phyloP scores from a whole-genome alignment of 2,113 vertebrate species.

The Lucifuga dentata region DNA sequence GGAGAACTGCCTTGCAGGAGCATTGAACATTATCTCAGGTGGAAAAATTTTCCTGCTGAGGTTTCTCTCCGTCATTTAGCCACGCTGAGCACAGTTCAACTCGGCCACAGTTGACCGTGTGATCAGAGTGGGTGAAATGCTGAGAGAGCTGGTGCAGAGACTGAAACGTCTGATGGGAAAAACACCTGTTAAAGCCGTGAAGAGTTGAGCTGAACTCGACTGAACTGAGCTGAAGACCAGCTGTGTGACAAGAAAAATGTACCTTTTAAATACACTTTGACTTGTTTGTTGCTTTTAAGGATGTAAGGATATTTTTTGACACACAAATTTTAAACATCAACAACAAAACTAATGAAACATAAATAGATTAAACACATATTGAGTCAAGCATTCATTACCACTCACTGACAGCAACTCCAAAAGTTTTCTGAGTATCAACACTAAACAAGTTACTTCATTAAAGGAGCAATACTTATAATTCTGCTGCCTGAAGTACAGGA shows the following conservation, averaged over 20 bases:
- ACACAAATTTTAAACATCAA: no score
- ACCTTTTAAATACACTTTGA: no score
- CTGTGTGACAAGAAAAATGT: slow-evolving; percentile 28
- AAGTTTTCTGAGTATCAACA: no score
- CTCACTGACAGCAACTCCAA: no score
- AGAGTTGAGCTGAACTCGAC: slow-evolving; percentile 6
- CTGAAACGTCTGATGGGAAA: slow-evolving; percentile 51
- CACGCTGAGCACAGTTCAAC: slow-evolving; percentile 1
- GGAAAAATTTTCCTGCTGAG: slow-evolving; percentile 10
- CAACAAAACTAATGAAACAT: no score
- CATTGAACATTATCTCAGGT: not conserved
- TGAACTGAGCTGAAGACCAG: slow-evolving; percentile 36
- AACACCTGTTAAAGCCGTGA: slow-evolving; percentile 57
- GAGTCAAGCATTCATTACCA: no score
- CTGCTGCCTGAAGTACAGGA: no score
- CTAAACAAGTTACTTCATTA: no score
- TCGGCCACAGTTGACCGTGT: not conserved
- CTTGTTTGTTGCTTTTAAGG: no score
- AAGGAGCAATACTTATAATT: no score
- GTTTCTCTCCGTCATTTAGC: not conserved
- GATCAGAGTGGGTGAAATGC: not conserved
- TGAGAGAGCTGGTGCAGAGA: slow-evolving; percentile 9
- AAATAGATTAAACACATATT: no score
- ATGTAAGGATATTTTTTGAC: no score
- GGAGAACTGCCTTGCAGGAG: not conserved